Evolutionary conservation across 2,888 invertebrate genomes (phyloP), one percentile per base, ranked within the genome.

Genomic region (Stomorhina lunata): DNA sequence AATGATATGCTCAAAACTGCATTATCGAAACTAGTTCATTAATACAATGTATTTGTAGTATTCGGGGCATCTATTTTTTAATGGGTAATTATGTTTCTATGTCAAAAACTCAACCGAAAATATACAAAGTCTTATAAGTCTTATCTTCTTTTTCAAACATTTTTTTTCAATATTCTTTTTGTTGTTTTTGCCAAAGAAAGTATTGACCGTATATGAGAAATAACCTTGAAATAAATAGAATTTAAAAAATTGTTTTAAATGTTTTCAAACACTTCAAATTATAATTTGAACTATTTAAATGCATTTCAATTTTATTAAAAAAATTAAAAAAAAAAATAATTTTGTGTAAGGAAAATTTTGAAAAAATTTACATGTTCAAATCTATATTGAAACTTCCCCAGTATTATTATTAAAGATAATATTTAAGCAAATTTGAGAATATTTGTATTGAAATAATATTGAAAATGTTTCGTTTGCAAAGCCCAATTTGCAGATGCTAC

Each of bases 61-160:
- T n/a, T n/a, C n/a, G n/a, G n/a, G n/a, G n/a, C n/a, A 5, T 17
- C 17, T 27, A 27, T n/a, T 6, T 40, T 40, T 1, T 20, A n/a
- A n/a, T n/a, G n/a, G n/a, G n/a, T 37, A 76, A 59, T 50, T 76
- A 76, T 68, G 76, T 68, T 59, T 59, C 76, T 59, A 68, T 76
- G 66, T 68, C 65, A 55, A 25, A 17, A 25, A 25, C 0, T 17
- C 4, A 12, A 40, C 17, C 6, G 22, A 57, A 12, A 10, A 53
- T 7, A 9, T 15, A 27, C 6, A 53, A 53, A 15, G 15, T n/a
- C n/a, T 27, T 22, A n/a, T 40, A n/a, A 1, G 9, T 53, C 76
- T 68, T 68, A 68, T 59, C 68, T 20, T 37, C 45, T 17, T 1
- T 45, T 55, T 25, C 2, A 20, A 40, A 40, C 7, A 1, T 10